Evolutionary conservation across 2,113 vertebrate species (phyloP).

Genomic region (Leptobrachium ailaonicum): DNA sequence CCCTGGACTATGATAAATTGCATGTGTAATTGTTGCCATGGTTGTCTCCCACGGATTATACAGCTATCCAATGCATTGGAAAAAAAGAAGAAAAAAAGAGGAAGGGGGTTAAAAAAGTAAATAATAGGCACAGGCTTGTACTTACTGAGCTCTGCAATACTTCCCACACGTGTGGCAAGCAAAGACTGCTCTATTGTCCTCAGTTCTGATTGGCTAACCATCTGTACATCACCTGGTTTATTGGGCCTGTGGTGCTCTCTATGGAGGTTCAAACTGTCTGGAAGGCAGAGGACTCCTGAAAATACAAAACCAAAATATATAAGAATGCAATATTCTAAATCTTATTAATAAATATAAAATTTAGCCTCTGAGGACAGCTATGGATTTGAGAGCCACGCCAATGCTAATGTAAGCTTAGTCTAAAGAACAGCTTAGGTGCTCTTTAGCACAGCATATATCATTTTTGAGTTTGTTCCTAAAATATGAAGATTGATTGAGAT

Average conservation of each 20-base stretch:
- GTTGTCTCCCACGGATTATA: slow-evolving; percentile 28
- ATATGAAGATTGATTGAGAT: not conserved
- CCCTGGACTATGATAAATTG: slow-evolving; percentile 27
- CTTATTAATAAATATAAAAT: slow-evolving; percentile 2
- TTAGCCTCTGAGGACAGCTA: slow-evolving; percentile 15
- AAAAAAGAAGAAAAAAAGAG: not conserved
- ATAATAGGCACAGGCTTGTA: slow-evolving; percentile 49
- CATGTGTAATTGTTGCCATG: slow-evolving; percentile 28
- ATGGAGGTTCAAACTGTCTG: slow-evolving; percentile 88
- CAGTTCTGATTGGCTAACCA: slow-evolving; percentile 91
- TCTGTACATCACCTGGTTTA: slow-evolving; percentile 82
- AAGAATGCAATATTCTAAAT: slow-evolving; percentile 34
- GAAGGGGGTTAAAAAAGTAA: slow-evolving; percentile 7
- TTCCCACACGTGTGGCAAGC: slow-evolving; percentile 91
- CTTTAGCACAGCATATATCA: not conserved
- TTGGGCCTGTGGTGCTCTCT: slow-evolving; percentile 83
- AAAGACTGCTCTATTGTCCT: slow-evolving; percentile 92
- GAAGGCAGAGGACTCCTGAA: slow-evolving; percentile 90
- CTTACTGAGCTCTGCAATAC: slow-evolving; percentile 97
- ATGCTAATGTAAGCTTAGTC: not conserved
- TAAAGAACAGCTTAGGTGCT: not conserved
- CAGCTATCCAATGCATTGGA: not conserved
- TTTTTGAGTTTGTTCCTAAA: too few species aligned
- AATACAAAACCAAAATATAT: slow-evolving; percentile 42
- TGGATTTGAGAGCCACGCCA: not conserved